A percentile compares a stretch with the other conserved stretches of the same genome.
Conservation (phyloP, 2,797 vertebrate species). For the Phataginus tetradactyla region DNA sequence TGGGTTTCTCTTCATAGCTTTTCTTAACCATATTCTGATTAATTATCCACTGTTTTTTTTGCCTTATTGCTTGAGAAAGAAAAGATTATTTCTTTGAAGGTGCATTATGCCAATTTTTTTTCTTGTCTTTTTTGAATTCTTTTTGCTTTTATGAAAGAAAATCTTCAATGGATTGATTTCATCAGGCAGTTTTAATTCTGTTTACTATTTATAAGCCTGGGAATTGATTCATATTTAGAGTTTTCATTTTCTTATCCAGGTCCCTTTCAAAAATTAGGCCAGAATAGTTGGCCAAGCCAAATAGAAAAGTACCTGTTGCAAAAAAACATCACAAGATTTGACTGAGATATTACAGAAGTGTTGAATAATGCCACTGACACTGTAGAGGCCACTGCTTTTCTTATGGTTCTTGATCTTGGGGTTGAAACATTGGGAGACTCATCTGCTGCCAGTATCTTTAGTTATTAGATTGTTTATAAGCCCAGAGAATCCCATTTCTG, state of each 20-base stretch:
- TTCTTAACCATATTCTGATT: slow-evolving; percentile 30
- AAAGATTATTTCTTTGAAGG: slow-evolving; percentile 31
- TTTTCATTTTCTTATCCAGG: slow-evolving; percentile 20
- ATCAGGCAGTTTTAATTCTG: slow-evolving; percentile 60
- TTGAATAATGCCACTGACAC: not conserved
- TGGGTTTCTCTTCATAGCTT: not conserved
- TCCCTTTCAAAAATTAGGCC: slow-evolving; percentile 63
- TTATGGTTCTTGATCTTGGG: not conserved
- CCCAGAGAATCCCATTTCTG: slow-evolving; percentile 10
- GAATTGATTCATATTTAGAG: slow-evolving; percentile 51
- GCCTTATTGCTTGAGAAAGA: not conserved
- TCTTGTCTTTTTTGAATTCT: not conserved
- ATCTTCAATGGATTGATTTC: slow-evolving; percentile 54
- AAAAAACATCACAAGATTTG: slow-evolving; percentile 17
- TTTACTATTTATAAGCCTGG: slow-evolving; percentile 51
- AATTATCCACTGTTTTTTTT: not conserved
- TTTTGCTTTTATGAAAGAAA: slow-evolving; percentile 29
- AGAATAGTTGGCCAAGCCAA: slow-evolving; percentile 47
- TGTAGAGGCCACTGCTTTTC: not conserved
- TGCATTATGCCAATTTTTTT: not conserved
- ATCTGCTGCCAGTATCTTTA: not conserved
- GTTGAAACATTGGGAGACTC: slow-evolving; percentile 8
- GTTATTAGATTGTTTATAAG: not conserved
- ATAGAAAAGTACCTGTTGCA: slow-evolving; percentile 30
- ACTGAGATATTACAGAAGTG: not conserved